Base-by-base conservation (phyloP, 2,888 invertebrate species). In the Muscina levida region DNA sequence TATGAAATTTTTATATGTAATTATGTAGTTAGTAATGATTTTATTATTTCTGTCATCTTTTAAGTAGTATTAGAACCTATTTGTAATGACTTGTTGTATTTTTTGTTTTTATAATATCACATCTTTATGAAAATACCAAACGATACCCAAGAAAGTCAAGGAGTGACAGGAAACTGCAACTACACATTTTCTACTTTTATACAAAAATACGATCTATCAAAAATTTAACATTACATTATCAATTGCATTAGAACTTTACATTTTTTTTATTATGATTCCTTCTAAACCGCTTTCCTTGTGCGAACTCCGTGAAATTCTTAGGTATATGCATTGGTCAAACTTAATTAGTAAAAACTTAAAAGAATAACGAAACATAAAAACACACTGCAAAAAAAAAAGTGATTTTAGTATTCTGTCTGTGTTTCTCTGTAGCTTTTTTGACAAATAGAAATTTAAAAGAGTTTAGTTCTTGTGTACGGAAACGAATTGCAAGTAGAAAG, bases 51-150 rank as follows among this genome's bases (percentile, higher is more conserved):
- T 59, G 57, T 67, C 5, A 44, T 71, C 67, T 77, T 77, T 81
- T 57, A 77, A 80, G 77, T 71, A 15, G 59, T 73, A 67, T 19
- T 2, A 24, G 62, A 73, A 77, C 73, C 67, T 73, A 81, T 77
- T 57, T 37, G 77, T 80, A 80, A 74, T 77, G 73, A 77, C 77
- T 73, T 77, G 37, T 71, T 71, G 56, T 70, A 65, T 73, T 71
- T 71, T 70, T 46, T 62, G 51, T 67, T 71, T 77, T 68, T 72
- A 71, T 67, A 57, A 77, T 81, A 81, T 81, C 77, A 81, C 81
- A 77, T 68, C 73, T 72, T 68, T 42, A 42, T 62, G 15, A 62
- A 53, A 24, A 42, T 62, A 11, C 62, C 62, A 62, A 51, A 42
- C 22, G 42, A 62, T 13, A 22, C 53, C 6, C 15, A 26, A 31